Base-by-base conservation (phyloP, 2,888 invertebrate genomes). In the Hydroisotoma schaefferi region DNA sequence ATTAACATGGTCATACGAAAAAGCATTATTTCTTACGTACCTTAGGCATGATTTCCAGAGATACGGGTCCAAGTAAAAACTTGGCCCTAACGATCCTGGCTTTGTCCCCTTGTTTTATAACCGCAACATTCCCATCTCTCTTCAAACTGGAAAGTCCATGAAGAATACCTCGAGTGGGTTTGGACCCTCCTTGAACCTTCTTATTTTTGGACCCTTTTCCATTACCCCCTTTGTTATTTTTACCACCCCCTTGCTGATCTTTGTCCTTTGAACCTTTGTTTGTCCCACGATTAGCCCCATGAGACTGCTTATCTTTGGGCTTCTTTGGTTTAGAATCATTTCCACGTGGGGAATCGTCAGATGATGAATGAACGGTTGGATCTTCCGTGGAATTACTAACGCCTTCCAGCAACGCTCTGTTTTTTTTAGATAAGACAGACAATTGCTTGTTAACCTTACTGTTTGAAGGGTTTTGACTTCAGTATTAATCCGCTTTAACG, bases 31-130 rank as follows among this genome's bases (percentile, higher is more conserved):
- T n/a, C 15, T 58, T 46, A 23, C 38, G 52, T 49, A 64, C 68
- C 67, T 66, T 71, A 20, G 71, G 68, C 23, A 68, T 61, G 46
- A 71, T 71, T 43, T 71, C 69, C 25, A 71, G 65, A 12, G 69
- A 63, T 4, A 71, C 71, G 38, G 71, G 71, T 33, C 71, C 71
- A 1, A 71, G 57, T 3, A 65, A 51, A 38, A 71, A 71, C 43
- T 64, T 68, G 2, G 68, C 61, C 48, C 67, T 46, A 2, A 71
- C 63, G 3, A 71, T 55, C 37, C 69, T 52, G 6, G 60, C 65
- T 20, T 59, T 61, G 6, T 57, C 59, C 2, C 67, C 65, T 55
- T 65, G 60, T 37, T 61, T 65, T 10, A 70, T 53, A 22, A 71
- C 69, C 25, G 65, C 64, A n/a, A 71, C 71, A 33, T 68, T 62